Conservation (phyloP, 2,888 invertebrate species). For the Xestoiulus laeticollis region DNA sequence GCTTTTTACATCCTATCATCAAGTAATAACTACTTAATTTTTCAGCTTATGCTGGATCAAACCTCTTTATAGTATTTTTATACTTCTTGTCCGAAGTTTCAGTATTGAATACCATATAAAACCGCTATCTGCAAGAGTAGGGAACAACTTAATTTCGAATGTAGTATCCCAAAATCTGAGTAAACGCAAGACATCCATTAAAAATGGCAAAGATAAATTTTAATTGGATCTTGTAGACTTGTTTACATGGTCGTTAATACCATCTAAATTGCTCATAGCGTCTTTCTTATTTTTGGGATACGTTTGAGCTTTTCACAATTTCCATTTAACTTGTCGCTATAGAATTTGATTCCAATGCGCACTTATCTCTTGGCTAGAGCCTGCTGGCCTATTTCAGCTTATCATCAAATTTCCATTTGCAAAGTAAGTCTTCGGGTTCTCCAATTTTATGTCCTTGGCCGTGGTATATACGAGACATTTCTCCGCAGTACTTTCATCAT, state of each 20-base stretch:
- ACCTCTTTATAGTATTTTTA: background rate
- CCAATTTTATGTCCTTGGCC: slow-evolving; percentile 18
- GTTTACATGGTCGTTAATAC: background rate
- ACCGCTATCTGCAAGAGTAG: background rate
- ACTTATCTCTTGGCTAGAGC: slow-evolving; percentile 9
- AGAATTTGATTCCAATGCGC: background rate
- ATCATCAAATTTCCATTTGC: slow-evolving; percentile 26
- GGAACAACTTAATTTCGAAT: background rate
- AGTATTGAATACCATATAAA: background rate
- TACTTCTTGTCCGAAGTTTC: background rate
- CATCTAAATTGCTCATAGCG: background rate
- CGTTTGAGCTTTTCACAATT: background rate
- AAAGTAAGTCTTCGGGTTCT: background rate
- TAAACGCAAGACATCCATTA: background rate
- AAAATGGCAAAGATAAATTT: background rate
- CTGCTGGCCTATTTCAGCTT: slow-evolving; percentile 5
- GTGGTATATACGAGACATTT: slow-evolving; percentile 4
- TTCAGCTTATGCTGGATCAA: slow-evolving; percentile 1
- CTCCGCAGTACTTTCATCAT: slow-evolving; percentile 26
- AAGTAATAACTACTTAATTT: slow-evolving; percentile 7
- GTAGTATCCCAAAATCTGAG: background rate
- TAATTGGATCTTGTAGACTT: background rate
- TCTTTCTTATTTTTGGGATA: background rate
- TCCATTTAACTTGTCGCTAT: background rate
- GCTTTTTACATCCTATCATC: slow-evolving; percentile 28